Conservation (phyloP, 2,888 invertebrate genomes). For the Xestia ashworthii region DNA sequence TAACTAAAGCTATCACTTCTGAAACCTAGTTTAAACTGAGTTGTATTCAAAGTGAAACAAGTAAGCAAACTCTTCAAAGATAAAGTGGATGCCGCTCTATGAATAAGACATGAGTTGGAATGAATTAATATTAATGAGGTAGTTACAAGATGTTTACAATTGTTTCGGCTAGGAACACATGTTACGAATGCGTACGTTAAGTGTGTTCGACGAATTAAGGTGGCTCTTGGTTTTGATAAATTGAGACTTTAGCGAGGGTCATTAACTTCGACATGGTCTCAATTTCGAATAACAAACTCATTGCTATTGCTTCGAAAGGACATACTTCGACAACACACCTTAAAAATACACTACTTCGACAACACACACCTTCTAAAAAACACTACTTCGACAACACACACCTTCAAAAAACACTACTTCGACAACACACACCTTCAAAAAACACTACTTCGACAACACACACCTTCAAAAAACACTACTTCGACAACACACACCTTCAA, state of each 20-base stretch:
- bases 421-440: too few species aligned
- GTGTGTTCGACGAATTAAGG: constrained; percentile 11
- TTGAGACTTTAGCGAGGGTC: background rate
- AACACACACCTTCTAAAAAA: too few species aligned
- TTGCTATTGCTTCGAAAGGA: too few species aligned
- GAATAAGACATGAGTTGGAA: constrained; percentile 59
- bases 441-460: too few species aligned
- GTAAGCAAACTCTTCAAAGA: constrained; percentile 61
- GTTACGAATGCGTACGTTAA: constrained; percentile 16
- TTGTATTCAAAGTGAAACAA: constrained; percentile 60
- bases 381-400: too few species aligned
- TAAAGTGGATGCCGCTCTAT: constrained; percentile 58
- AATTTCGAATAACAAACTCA: too few species aligned
- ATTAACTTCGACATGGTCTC: too few species aligned
- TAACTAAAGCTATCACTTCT: constrained; percentile 53
- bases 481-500: too few species aligned
- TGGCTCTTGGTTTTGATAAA: background rate
- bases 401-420: too few species aligned
- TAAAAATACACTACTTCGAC: too few species aligned
- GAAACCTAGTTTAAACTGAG: constrained; percentile 55
- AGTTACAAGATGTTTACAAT: constrained; percentile 61
- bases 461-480: too few species aligned
- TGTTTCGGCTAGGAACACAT: constrained; percentile 45
- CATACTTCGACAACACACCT: too few species aligned
- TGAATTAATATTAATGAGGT: constrained; percentile 62